phyloP scores from a whole-genome alignment of 2,888 invertebrate species.

The Callyntrura sp. region DNA sequence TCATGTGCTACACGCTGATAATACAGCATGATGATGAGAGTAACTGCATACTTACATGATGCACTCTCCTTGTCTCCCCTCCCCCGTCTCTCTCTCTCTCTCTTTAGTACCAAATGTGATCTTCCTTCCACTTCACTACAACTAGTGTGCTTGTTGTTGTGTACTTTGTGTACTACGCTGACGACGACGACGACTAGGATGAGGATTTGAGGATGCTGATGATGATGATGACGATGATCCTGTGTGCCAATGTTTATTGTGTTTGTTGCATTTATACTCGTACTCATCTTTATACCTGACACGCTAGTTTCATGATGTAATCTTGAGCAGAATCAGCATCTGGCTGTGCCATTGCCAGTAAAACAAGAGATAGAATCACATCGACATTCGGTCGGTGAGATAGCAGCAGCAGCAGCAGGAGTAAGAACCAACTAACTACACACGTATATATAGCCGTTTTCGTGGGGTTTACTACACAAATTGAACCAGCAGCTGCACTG shows the following conservation, averaged over 20 bases:
- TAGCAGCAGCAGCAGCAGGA: not conserved
- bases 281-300: not conserved
- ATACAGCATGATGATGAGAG: not conserved
- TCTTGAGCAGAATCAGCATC: constrained; percentile 47
- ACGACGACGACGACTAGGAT: not conserved
- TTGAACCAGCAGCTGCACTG: constrained; percentile 34
- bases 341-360: constrained; percentile 34
- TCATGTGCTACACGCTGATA: not conserved
- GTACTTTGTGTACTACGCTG: not conserved
- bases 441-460: not conserved
- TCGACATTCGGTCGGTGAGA: constrained; percentile 44
- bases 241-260: not conserved
- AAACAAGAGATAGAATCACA: constrained; percentile 33
- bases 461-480: not conserved
- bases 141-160: not conserved
- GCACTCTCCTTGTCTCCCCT: constrained; percentile 27
- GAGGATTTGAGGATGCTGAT: too few relatives aligned
- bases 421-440: not conserved
- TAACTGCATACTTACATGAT: not conserved
- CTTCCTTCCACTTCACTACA: not conserved
- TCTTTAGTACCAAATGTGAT: constrained; percentile 26
- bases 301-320: not conserved
- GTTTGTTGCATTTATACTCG: constrained; percentile 10
- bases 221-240: not conserved
- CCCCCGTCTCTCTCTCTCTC: too few relatives aligned